phyloP scores from a whole-genome alignment of 2,113 vertebrate genomes.

The Elgaria multicarinata region DNA sequence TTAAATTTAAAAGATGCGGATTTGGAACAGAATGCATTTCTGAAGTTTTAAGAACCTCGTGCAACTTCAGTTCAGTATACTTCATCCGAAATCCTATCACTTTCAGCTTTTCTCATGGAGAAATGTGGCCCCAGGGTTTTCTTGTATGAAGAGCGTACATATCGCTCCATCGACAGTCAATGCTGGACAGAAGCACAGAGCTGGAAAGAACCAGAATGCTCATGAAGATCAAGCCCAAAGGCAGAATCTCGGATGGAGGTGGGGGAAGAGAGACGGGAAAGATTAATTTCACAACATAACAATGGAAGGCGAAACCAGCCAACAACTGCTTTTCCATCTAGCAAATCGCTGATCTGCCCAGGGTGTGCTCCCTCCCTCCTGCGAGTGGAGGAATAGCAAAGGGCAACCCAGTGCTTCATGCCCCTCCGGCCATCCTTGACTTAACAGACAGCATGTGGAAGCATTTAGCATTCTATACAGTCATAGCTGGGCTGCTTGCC shows the following conservation, averaged over 20 bases:
- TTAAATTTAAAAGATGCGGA: constrained; percentile 57
- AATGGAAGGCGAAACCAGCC: neutral
- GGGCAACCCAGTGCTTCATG: neutral
- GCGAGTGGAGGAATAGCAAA: neutral
- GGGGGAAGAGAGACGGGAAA: neutral
- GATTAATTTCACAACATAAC: neutral
- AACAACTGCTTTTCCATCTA: neutral
- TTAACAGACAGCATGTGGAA: constrained; percentile 8
- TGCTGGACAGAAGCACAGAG: neutral
- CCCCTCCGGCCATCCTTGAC: neutral
- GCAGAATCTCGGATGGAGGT: neutral
- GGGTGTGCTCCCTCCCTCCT: neutral
- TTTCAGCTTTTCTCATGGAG: constrained; percentile 36
- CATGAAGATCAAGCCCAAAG: neutral
- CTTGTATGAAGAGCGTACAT: neutral
- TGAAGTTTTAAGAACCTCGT: constrained; percentile 41
- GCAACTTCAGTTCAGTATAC: constrained; percentile 21
- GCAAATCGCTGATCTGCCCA: neutral
- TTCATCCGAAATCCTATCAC: constrained; percentile 43
- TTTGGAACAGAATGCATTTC: constrained; percentile 32
- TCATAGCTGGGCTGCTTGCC: neutral
- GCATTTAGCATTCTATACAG: constrained; percentile 1
- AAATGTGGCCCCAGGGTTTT: constrained; percentile 9
- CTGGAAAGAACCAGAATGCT: neutral
- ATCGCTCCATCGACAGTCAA: neutral